These are phyloP conservation scores for Carapus acus DNA, from an alignment of 2,797 vertebrate species.

Conservation along the genomic window DNA sequence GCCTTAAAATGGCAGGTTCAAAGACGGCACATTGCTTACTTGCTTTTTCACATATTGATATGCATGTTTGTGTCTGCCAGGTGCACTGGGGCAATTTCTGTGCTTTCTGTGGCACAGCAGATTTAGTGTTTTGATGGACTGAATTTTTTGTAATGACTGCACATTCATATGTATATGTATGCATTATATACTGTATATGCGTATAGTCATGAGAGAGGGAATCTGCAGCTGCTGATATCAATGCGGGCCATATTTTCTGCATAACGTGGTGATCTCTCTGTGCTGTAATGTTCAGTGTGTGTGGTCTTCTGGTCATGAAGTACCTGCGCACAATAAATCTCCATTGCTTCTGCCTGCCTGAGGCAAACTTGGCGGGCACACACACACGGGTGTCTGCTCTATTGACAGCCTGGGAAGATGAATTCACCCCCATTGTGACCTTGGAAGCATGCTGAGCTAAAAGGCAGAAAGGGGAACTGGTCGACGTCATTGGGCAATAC, in stretches of 20 bases:
- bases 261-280: constrained; percentile 42
- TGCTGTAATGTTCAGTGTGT: constrained; percentile 44
- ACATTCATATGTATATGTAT: no score
- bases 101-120: constrained; percentile 29
- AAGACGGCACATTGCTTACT: neutral
- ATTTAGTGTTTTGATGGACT: constrained; percentile 38
- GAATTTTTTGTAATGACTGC: no score
- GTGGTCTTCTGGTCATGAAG: constrained; percentile 41
- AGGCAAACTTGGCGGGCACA: constrained; percentile 41
- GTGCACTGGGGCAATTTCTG: constrained; percentile 40
- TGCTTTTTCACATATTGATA: constrained; percentile 17
- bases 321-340: constrained; percentile 40
- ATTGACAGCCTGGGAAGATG: constrained; percentile 50
- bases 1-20: constrained; percentile 13
- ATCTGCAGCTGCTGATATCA: constrained; percentile 31
- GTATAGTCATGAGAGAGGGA: constrained; percentile 23
- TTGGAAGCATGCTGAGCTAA: constrained; percentile 41
- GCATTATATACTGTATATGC: no score
- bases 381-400: constrained; percentile 48
- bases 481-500: constrained; percentile 60
- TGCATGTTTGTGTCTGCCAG: constrained; percentile 8
- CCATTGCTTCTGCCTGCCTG: constrained; percentile 49
- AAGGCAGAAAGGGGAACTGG: constrained; percentile 45
- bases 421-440: constrained; percentile 59
- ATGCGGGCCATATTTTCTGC: constrained; percentile 27